These are phyloP conservation scores for Pseudomugil tenellus DNA, from an alignment of 2,797 vertebrate species.

Conservation along the genomic window DNA sequence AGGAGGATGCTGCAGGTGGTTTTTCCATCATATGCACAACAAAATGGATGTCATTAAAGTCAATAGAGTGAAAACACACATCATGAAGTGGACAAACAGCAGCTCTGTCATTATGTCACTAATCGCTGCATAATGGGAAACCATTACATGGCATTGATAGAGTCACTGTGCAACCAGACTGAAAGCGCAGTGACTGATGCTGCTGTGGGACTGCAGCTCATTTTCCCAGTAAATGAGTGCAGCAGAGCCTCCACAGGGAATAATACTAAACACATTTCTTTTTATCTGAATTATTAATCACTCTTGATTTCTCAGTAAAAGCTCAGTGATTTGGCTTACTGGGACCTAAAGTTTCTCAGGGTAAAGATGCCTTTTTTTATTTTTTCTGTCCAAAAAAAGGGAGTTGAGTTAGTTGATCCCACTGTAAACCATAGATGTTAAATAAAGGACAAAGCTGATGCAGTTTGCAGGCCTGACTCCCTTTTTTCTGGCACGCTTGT, in stretches of 20 bases:
- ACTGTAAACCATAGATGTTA: not conserved
- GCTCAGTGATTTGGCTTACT: not conserved
- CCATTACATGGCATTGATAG: not conserved
- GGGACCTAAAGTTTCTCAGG: not conserved
- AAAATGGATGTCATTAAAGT: not conserved
- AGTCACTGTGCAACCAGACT: not conserved
- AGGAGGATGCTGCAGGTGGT: conserved; percentile 14
- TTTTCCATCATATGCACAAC: conserved; percentile 3
- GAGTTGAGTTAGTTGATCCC: not conserved
- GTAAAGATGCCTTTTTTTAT: too few relatives aligned
- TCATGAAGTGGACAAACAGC: not conserved
- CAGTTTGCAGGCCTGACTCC: not conserved
- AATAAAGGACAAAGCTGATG: not conserved
- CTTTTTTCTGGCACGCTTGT: not conserved
- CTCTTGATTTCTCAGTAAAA: not conserved
- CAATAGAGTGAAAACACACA: conserved; percentile 5
- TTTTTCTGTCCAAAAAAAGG: not conserved
- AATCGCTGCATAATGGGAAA: not conserved
- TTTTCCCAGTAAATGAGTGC: not conserved
- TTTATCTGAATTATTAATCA: not conserved
- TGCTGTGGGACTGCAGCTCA: not conserved
- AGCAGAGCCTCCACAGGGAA: not conserved
- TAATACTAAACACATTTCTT: not conserved
- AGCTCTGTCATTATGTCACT: not conserved
- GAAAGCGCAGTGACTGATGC: not conserved